phyloP scores from a whole-genome alignment of 2,797 vertebrate genomes.

The Intellagama lesueurii region DNA sequence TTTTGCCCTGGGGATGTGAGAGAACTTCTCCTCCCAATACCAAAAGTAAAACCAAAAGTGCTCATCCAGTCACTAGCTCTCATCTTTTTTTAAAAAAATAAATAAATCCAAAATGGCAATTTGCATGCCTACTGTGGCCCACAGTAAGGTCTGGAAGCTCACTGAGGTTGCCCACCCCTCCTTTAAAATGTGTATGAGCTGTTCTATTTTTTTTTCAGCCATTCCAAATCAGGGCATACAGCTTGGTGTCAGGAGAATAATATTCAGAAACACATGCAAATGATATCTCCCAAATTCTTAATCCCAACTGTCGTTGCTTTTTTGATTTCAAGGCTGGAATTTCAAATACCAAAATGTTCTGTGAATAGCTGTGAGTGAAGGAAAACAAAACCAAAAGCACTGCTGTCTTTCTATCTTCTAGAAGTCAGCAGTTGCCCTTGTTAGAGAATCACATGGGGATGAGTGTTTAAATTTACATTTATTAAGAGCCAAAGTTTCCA shows the following conservation, averaged over 20 bases:
- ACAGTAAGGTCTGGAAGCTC: too few species aligned
- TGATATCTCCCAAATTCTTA: neutral
- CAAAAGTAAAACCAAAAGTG: too few species aligned
- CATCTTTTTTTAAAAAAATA: too few species aligned
- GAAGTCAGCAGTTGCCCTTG: slow-evolving; percentile 30
- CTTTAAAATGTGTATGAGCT: too few species aligned
- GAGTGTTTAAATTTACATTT: slow-evolving; percentile 22
- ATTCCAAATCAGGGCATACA: neutral
- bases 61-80: too few species aligned
- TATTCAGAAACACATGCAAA: slow-evolving; percentile 5
- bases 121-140: too few species aligned
- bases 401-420: neutral
- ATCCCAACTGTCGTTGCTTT: slow-evolving; percentile 25
- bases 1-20: too few species aligned
- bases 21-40: too few species aligned
- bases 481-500: slow-evolving; percentile 12
- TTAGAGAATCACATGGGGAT: slow-evolving; percentile 7
- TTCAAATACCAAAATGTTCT: slow-evolving; percentile 32
- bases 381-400: slow-evolving; percentile 1
- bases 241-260: slow-evolving; percentile 1
- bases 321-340: slow-evolving; percentile 33
- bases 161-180: too few species aligned
- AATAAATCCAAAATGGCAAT: too few species aligned
- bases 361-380: slow-evolving; percentile 17
- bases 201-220: neutral